Evolutionary conservation across 2,888 invertebrate species (phyloP).

Genomic region (Agonopterix subpropinquella): DNA sequence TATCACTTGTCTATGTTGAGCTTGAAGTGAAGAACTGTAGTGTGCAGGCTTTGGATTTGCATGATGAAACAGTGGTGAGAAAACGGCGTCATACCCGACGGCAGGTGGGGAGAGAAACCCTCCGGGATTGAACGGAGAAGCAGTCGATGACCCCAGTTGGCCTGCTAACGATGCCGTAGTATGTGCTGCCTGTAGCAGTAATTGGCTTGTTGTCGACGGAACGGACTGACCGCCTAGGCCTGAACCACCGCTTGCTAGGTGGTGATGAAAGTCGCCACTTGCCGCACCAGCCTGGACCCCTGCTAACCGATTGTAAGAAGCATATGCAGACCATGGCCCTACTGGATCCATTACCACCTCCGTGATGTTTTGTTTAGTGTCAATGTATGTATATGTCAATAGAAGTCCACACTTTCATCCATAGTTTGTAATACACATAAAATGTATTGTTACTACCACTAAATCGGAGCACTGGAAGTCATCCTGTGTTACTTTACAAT

Average conservation of each 20-base stretch:
- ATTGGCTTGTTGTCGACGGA: constrained; percentile 80
- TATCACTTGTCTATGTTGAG: constrained; percentile 82
- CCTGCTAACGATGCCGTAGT: constrained; percentile 77
- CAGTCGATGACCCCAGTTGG: constrained; percentile 77
- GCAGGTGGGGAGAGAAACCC: constrained; percentile 85
- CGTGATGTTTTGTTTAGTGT: constrained; percentile 56
- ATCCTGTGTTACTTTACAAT: constrained; percentile 39
- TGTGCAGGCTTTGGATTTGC: constrained; percentile 84
- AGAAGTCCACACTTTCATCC: constrained; percentile 73
- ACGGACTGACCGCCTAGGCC: constrained; percentile 72
- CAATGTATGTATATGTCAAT: constrained; percentile 66
- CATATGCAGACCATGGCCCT: constrained; percentile 90
- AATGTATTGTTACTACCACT: constrained; percentile 49
- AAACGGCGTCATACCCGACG: constrained; percentile 88
- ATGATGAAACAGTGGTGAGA: constrained; percentile 89
- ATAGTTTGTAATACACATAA: constrained; percentile 62
- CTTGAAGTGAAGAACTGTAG: constrained; percentile 79
- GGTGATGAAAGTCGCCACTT: constrained; percentile 81
- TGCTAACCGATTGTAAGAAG: constrained; percentile 88
- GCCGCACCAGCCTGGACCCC: constrained; percentile 81
- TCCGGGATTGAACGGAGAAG: constrained; percentile 81
- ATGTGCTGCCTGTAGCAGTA: constrained; percentile 80
- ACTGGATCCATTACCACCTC: constrained; percentile 89
- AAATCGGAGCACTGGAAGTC: constrained; percentile 49
- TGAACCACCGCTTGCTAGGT: constrained; percentile 76